Percentiles rank a stretch among this genome's conserved stretches.
Evolutionary conservation across 2,888 invertebrate species (phyloP).

Genomic region (Caenorhabditis imperialis): DNA sequence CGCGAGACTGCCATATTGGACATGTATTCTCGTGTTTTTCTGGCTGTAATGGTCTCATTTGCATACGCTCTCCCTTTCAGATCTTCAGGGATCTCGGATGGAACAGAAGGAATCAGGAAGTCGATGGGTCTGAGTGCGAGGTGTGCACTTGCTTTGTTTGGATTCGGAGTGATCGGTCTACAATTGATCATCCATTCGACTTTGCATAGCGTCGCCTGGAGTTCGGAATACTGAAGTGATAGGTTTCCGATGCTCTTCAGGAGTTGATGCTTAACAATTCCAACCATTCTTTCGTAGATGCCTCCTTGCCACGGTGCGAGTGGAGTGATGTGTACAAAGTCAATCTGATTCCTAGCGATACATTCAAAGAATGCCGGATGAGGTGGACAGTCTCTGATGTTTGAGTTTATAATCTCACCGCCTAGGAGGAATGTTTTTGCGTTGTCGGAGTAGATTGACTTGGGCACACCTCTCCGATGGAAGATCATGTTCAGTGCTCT

Average conservation of each 20-base stretch:
- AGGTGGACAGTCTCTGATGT: neutral
- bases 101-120: neutral
- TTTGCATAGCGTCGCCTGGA: neutral
- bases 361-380: slow-evolving; percentile 34
- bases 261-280: slow-evolving; percentile 31
- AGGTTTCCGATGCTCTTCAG: neutral
- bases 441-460: slow-evolving; percentile 76
- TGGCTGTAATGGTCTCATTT: neutral
- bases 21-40: slow-evolving; percentile 6
- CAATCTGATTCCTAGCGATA: slow-evolving; percentile 78
- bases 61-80: neutral
- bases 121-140: slow-evolving; percentile 9
- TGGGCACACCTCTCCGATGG: slow-evolving; percentile 75
- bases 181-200: slow-evolving; percentile 8
- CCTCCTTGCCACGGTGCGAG: slow-evolving; percentile 79
- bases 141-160: neutral
- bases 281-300: slow-evolving; percentile 79
- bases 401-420: slow-evolving; percentile 61
- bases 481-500: slow-evolving; percentile 76
- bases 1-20: neutral
- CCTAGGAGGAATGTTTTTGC: slow-evolving; percentile 78
- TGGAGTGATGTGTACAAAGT: slow-evolving; percentile 74
- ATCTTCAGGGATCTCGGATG: neutral
- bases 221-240: neutral
- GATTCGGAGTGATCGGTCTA: slow-evolving; percentile 6